These are phyloP conservation scores for Antitype chi DNA, from an alignment of 2,888 invertebrate species.

Conservation along the genomic window DNA sequence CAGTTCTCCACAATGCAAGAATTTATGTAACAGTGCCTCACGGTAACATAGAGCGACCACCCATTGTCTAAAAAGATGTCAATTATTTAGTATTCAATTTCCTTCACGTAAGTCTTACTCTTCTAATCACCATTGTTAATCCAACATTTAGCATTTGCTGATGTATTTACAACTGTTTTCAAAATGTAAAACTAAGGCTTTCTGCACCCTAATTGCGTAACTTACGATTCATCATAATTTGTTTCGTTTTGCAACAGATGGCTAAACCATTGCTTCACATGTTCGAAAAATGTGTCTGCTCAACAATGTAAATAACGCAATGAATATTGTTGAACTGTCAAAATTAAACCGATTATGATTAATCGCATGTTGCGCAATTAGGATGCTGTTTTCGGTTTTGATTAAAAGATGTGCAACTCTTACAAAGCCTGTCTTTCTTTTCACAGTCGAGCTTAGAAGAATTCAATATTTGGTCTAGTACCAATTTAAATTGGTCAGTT, in stretches of 20 bases:
- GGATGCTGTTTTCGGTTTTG: background rate
- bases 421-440: no score
- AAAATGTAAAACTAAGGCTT: background rate
- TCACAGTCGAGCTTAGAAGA: no score
- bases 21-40: background rate
- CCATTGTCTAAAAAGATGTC: background rate
- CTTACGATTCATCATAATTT: no score
- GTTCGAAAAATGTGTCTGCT: no score
- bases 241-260: no score
- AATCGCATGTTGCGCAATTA: no score
- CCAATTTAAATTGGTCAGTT: background rate
- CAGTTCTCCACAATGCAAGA: background rate
- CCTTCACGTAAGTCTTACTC: constrained; percentile 19
- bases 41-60: background rate
- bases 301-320: no score
- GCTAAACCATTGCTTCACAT: no score
- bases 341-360: no score
- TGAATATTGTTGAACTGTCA: no score
- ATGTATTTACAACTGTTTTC: constrained; percentile 6
- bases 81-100: constrained; percentile 24
- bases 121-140: constrained; percentile 22
- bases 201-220: no score
- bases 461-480: no score
- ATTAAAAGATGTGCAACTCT: background rate
- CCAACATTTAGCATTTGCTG: constrained; percentile 1